Conservation (phyloP, 2,113 vertebrate genomes). For the Axis porcinus region DNA sequence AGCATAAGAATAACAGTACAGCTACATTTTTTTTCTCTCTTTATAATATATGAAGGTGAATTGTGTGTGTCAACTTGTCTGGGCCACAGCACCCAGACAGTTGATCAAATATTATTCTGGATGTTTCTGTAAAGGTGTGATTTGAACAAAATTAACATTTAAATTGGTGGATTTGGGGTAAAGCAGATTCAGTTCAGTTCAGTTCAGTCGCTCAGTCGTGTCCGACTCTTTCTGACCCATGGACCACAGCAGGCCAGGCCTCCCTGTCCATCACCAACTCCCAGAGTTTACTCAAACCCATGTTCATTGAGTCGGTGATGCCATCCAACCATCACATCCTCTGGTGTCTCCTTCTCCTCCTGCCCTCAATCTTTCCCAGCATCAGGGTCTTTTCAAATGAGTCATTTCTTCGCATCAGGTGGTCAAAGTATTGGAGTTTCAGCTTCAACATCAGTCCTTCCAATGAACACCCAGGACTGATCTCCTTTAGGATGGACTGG, state of each 20-base stretch:
- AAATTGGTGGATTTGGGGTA: background rate
- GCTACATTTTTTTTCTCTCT: background rate
- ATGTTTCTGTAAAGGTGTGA: background rate
- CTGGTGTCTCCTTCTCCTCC: background rate
- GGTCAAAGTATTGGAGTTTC: background rate
- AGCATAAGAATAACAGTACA: background rate
- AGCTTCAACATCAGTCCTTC: background rate
- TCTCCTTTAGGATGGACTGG: background rate
- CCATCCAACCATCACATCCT: background rate
- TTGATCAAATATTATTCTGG: background rate
- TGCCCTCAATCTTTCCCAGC: background rate
- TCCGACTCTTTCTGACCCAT: rapidly evolving
- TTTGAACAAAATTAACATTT: background rate
- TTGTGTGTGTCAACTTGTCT: background rate
- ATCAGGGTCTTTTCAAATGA: background rate
- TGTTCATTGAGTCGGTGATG: background rate
- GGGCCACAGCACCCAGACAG: background rate
- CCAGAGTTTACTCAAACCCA: background rate
- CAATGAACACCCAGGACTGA: background rate
- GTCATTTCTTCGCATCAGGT: background rate
- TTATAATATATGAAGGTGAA: background rate
- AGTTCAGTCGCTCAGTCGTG: background rate
- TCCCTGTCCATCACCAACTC: background rate
- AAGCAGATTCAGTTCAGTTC: background rate
- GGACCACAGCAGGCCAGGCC: background rate